Evolutionary conservation across 2,888 invertebrate species (phyloP), one percentile per base, ranked within the genome.

Genomic region (Leistus spinibarbis): DNA sequence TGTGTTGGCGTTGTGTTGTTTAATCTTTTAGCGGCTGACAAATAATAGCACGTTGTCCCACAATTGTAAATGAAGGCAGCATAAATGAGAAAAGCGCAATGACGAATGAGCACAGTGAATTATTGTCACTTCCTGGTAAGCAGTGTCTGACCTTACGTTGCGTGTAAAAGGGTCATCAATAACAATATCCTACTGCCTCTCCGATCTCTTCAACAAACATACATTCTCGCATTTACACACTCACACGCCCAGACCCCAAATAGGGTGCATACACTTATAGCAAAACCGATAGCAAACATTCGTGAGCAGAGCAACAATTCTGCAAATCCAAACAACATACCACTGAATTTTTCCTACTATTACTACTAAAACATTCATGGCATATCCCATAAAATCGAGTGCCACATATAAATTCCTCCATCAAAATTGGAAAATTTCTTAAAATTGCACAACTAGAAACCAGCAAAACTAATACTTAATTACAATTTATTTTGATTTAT

Each of bases 121-220:
- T 78, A 78, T 78, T 78, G 76, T 76, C 77, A 66, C 77, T 77
- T 78, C 77, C 78, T 77, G 76, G 76, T 60, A 60, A 56, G 69
- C 69, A 69, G 24, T 75, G 77, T 77, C 71, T 70, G 76, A 62
- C 66, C 77, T 72, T 72, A 76, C 70, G 77, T 78, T 76, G 79
- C 78, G 78, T 79, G 78, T 78, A 78, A 79, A 76, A 76, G 74
- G 63, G 78, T 77, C 78, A 79, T 79, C 78, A 79, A 79, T 79
- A 79, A 79, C 78, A 79, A 77, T 77, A 76, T 77, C 76, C 77
- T 73, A 57, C 66, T 54, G 54, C 73, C 68, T 73, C 69, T 73
- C 60, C 76, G 63, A 63, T 69, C 66, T 76, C 54, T 57, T 20
- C 17, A 57, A 40, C 40, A 40, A 40, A 40, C 40, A 40, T 40